Base-by-base conservation (phyloP, 1,140 invertebrate species). In the Diabrotica virgifera region DNA sequence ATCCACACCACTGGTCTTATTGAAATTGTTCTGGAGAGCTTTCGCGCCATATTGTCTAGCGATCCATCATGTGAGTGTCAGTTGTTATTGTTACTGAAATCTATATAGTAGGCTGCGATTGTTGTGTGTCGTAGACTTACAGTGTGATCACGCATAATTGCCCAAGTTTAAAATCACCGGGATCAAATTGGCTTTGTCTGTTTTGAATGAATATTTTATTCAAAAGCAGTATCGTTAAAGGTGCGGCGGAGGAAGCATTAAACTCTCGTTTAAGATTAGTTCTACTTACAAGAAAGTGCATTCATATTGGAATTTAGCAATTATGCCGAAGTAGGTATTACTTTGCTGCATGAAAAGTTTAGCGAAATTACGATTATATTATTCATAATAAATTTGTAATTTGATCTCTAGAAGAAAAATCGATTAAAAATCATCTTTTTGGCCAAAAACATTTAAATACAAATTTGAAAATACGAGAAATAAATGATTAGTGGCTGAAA, bases 151-250 rank as follows among this genome's bases (percentile, higher is more conserved):
- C 69, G 74, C 74, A 75, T 75, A 75, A 75, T 75, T 74, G 69
- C 70, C 67, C 59, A 72, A 75, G 68, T 74, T 74, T 72, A 74
- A 74, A 74, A 70, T 73, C 73, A 68, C 52, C 52, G 68, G 72
- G 73, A 72, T 75, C 67, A 75, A 75, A 73, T 73, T 74, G 72
- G 74, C 72, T 75, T 74, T 74, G 71, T 70, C n/a, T n/a, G 74
- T 46, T 46, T n/a, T 70, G 74, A 74, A 74, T 74, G 74, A 75
- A 75, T 75, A 75, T 75, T 74, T 75, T 75, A 75, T 74, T 70
- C 67, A 63, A 59, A 37, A 36, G 51, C 38, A 60, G 52, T 55
- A 62, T 67, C 70, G 69, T 67, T 64, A 64, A 64, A 67, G 11
- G 40, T 46, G 40, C 8, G 64, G 62, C 38, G 24, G 51, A 52